These are phyloP conservation scores for Chaetorhynchus papuensis DNA, from an alignment of 2,113 vertebrate species.

Conservation along the genomic window DNA sequence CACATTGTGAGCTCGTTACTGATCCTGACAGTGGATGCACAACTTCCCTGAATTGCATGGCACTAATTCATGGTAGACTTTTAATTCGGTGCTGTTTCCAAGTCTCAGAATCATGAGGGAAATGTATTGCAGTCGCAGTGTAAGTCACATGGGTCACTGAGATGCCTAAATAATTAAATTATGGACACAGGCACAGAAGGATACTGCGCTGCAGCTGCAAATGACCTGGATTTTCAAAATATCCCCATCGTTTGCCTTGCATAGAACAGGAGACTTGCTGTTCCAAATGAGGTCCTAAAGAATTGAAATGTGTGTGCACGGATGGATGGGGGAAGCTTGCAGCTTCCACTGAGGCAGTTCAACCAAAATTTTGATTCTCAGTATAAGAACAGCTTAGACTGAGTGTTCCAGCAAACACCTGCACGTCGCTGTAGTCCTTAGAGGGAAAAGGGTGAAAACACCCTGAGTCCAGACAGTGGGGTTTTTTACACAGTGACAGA, in stretches of 20 bases:
- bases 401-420: not conserved
- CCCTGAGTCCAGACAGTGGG: not conserved
- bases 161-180: conserved; percentile 14
- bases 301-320: not conserved
- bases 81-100: not conserved
- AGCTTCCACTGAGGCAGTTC: not conserved
- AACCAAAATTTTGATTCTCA: not conserved
- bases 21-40: not conserved
- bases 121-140: not conserved
- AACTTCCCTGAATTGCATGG: not conserved
- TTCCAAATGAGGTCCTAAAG: not conserved
- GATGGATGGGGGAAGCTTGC: not conserved
- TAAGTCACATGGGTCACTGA: not conserved
- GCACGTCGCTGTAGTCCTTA: not conserved
- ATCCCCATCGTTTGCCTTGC: not conserved
- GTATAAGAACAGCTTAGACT: not conserved
- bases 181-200: not conserved
- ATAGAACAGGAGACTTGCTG: not conserved
- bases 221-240: not conserved
- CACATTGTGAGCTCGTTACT: not conserved
- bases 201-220: not conserved
- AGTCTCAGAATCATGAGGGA: not conserved
- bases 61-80: not conserved
- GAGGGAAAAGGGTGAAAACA: not conserved
- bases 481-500: not conserved